Evolutionary conservation across 2,888 invertebrate species (phyloP).

Genomic region (Stenchaetothrips biformis): DNA sequence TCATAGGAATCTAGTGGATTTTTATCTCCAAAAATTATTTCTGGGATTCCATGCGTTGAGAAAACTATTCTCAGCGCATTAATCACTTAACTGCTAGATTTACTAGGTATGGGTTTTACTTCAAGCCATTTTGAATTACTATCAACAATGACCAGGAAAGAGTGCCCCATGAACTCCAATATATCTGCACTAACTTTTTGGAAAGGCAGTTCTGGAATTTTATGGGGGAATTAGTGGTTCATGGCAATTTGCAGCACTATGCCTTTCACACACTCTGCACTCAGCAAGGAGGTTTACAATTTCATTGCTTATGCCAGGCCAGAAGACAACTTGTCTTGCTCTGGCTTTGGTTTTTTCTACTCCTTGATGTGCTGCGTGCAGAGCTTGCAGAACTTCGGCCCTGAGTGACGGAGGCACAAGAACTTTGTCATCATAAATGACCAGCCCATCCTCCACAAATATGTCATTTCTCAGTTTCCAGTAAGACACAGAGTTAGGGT

Average conservation of each 20-base stretch:
- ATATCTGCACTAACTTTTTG: too few species aligned
- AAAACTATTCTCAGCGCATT: slow-evolving; percentile 33
- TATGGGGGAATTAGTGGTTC: slow-evolving; percentile 34
- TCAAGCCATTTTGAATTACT: slow-evolving; percentile 34
- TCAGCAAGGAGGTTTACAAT: slow-evolving; percentile 31
- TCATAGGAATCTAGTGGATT: slow-evolving; percentile 27
- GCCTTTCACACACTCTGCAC: slow-evolving; percentile 32
- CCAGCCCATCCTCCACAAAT: slow-evolving; percentile 28
- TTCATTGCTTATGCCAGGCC: slow-evolving; percentile 32
- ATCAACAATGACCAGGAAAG: slow-evolving; percentile 34
- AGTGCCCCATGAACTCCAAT: slow-evolving; percentile 29
- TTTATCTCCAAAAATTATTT: slow-evolving; percentile 28
- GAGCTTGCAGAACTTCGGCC: slow-evolving; percentile 31
- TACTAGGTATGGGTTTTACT: slow-evolving; percentile 8
- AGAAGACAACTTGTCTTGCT: slow-evolving; percentile 33
- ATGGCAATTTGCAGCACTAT: slow-evolving; percentile 30
- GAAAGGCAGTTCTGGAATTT: slow-evolving; percentile 32
- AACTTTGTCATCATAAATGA: slow-evolving; percentile 30
- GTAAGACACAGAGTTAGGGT: slow-evolving; percentile 23
- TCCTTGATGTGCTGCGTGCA: slow-evolving; percentile 35
- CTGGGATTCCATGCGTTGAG: slow-evolving; percentile 32
- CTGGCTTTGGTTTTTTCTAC: slow-evolving; percentile 30
- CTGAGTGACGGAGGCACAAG: slow-evolving; percentile 31
- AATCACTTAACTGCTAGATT: slow-evolving; percentile 30
- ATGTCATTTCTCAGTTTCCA: slow-evolving; percentile 31